phyloP scores from a whole-genome alignment of 2,888 invertebrate species.

The Drosophila aldrichi region DNA sequence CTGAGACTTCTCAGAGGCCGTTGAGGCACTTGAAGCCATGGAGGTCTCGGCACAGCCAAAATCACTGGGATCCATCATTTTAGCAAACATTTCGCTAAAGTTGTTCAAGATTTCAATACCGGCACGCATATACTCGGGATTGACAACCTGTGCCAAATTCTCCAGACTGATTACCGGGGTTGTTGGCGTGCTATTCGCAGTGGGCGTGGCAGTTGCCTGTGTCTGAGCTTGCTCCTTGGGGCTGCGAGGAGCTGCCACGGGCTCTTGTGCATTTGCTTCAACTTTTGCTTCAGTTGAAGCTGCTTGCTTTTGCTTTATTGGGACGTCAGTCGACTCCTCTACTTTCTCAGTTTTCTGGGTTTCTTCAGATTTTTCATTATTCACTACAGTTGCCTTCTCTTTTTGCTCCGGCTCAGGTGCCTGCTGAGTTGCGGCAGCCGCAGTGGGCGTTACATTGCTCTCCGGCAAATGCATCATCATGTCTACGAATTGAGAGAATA shows the following conservation, averaged over 20 bases:
- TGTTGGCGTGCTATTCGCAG: slow-evolving; percentile 40
- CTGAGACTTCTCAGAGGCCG: slow-evolving; percentile 27
- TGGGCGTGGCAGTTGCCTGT: slow-evolving; percentile 6
- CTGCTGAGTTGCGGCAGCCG: slow-evolving; percentile 20
- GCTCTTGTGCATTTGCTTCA: slow-evolving; percentile 28
- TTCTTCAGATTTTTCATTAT: slow-evolving; percentile 13
- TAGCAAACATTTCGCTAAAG: slow-evolving; percentile 84
- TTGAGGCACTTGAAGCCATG: slow-evolving; percentile 26
- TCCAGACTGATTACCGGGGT: slow-evolving; percentile 66
- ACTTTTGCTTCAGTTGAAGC: neutral
- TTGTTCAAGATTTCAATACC: slow-evolving; percentile 84
- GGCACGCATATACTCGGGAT: slow-evolving; percentile 82
- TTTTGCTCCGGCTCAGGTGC: slow-evolving; percentile 14
- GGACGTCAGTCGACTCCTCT: slow-evolving; percentile 5
- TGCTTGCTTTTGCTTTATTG: slow-evolving; percentile 8
- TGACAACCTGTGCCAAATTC: slow-evolving; percentile 73
- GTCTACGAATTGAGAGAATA: slow-evolving; percentile 65
- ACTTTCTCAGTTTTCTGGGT: slow-evolving; percentile 2
- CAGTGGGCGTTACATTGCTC: slow-evolving; percentile 15
- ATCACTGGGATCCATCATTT: slow-evolving; percentile 82
- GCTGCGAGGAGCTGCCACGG: slow-evolving; percentile 41
- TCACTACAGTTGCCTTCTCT: slow-evolving; percentile 10
- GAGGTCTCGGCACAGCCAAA: slow-evolving; percentile 45
- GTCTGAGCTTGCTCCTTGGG: slow-evolving; percentile 37
- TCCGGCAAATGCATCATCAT: slow-evolving; percentile 58